phyloP scores from a whole-genome alignment of 92 coral and sea anemone genomes.

The Epizoanthus fatuus region DNA sequence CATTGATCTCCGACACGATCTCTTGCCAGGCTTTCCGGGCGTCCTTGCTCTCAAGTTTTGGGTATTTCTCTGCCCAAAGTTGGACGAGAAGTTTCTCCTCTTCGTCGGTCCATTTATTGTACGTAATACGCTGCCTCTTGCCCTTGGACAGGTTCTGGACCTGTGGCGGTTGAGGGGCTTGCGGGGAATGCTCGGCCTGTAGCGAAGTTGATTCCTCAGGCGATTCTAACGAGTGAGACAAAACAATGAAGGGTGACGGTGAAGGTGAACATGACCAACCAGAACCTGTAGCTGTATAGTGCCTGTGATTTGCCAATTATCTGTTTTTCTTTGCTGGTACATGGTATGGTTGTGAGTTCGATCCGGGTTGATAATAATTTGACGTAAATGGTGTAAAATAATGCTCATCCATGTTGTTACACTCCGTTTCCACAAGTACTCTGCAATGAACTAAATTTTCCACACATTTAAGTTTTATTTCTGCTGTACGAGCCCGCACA shows the following conservation, averaged over 20 bases:
- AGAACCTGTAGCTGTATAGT: constrained; percentile 22
- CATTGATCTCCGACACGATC: no score
- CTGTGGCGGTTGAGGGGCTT: constrained; percentile 5
- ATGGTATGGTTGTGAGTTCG: constrained; percentile 11
- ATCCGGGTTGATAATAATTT: constrained; percentile 5
- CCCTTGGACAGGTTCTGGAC: constrained; percentile 27
- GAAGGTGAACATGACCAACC: constrained; percentile 33
- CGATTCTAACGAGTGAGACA: constrained; percentile 16
- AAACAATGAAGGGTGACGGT: constrained; percentile 19
- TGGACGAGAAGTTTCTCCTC: constrained; percentile 49
- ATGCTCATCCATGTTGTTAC: constrained; percentile 12
- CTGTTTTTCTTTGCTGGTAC: constrained; percentile 6
- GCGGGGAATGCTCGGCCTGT: constrained; percentile 14
- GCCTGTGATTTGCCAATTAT: constrained; percentile 24
- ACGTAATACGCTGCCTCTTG: constrained; percentile 28
- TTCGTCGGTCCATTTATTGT: constrained; percentile 51
- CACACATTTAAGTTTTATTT: constrained; percentile 16
- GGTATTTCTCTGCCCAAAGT: no score
- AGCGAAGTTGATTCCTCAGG: constrained; percentile 1
- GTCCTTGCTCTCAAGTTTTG: constrained; percentile 40
- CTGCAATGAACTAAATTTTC: constrained; percentile 16
- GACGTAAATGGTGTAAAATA: background rate
- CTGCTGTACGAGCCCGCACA: constrained; percentile 3
- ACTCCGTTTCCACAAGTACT: constrained; percentile 6
- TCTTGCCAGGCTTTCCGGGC: constrained; percentile 52